A percentile compares a stretch with the other conserved stretches of the same genome.
These are phyloP conservation scores for Monodelphis domestica DNA, from an alignment of 2,797 vertebrate species.

Conservation along the genomic window DNA sequence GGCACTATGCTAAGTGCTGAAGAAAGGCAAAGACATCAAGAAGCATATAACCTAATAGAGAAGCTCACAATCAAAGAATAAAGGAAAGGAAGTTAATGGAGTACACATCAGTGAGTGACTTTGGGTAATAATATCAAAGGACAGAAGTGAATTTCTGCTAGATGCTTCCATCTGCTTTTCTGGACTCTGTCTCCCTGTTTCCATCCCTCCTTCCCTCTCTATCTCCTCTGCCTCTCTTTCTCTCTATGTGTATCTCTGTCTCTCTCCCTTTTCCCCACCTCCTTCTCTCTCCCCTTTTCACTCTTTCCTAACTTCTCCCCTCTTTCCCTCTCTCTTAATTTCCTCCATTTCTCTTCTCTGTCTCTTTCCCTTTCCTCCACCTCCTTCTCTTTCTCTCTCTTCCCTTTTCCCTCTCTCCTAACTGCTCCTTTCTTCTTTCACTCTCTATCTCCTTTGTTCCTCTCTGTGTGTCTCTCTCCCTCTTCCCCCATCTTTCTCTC, in stretches of 20 bases:
- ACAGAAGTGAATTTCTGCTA: neutral
- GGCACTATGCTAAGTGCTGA: no score
- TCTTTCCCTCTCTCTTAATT: no score
- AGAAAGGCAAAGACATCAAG: neutral
- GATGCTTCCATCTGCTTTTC: neutral
- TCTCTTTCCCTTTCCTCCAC: no score
- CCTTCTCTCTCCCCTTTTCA: no score
- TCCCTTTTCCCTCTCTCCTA: neutral
- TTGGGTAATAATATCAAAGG: neutral
- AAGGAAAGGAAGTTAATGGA: neutral
- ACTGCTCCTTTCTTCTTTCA: no score
- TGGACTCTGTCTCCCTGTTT: conserved; percentile 49
- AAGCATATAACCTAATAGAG: neutral
- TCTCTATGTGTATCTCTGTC: no score
- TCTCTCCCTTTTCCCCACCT: no score
- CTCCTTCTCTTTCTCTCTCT: neutral
- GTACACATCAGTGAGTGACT: neutral
- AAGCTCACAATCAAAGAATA: neutral
- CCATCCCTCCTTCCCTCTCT: no score
- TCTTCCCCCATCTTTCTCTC: neutral
- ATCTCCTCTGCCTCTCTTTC: no score
- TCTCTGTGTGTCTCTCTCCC: neutral
- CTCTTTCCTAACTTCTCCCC: no score
- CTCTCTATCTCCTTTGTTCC: no score
- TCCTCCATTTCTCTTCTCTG: no score